Evolutionary conservation across 1,140 invertebrate genomes (phyloP).

Genomic region (Palaemon carinicauda): DNA sequence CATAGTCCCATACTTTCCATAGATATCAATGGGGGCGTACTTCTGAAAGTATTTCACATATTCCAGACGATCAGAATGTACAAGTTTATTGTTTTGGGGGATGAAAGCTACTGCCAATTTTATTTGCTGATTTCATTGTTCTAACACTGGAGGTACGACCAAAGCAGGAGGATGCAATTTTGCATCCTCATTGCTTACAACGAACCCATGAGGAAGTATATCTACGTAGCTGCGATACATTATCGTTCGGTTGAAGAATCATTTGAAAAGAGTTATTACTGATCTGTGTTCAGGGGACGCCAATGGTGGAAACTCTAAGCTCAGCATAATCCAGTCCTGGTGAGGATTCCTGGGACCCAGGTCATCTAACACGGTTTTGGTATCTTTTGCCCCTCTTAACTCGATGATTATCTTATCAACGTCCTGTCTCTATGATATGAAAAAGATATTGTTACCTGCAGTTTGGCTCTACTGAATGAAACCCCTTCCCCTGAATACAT

Average conservation of each 20-base stretch:
- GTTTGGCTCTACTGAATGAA: neutral
- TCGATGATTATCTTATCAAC: slow-evolving; percentile 22
- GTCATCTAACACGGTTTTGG: neutral
- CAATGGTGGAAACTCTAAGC: neutral
- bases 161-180: slow-evolving; percentile 22
- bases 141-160: neutral
- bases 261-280: slow-evolving; percentile 8
- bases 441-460: neutral
- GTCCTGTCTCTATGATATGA: neutral
- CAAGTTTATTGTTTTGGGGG: slow-evolving; percentile 86
- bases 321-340: slow-evolving; percentile 24
- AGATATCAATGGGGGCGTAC: slow-evolving; percentile 90
- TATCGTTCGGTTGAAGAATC: slow-evolving; percentile 72
- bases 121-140: slow-evolving; percentile 75
- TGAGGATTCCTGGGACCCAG: slow-evolving; percentile 1
- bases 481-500: neutral
- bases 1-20: slow-evolving; percentile 86
- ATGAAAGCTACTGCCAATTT: slow-evolving; percentile 95
- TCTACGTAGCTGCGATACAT: slow-evolving; percentile 71
- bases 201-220: slow-evolving; percentile 64
- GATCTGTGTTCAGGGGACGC: slow-evolving; percentile 25
- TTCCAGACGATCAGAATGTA: slow-evolving; percentile 79
- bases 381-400: neutral
- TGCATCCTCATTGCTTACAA: slow-evolving; percentile 13
- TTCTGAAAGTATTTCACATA: slow-evolving; percentile 87